These are phyloP conservation scores for Alviniconcha strummeri DNA, from an alignment of 2,888 invertebrate genomes.

Conservation along the genomic window DNA sequence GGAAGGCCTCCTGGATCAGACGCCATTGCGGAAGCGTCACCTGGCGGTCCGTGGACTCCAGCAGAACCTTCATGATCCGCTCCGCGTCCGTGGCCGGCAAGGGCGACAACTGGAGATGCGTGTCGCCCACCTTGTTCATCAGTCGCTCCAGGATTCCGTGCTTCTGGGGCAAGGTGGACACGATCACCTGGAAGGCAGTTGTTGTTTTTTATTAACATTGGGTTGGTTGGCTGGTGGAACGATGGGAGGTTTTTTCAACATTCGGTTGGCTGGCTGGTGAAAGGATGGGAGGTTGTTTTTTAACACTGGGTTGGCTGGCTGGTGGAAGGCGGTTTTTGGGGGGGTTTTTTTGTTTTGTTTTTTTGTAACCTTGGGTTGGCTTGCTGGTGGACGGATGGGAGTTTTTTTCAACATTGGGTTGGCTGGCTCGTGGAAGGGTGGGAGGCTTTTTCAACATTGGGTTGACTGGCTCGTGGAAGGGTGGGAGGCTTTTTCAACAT, in stretches of 20 bases:
- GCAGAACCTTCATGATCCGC: constrained; percentile 54
- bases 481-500: no score
- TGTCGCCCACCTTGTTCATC: constrained; percentile 45
- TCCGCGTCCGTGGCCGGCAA: constrained; percentile 54
- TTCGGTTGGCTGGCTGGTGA: no score
- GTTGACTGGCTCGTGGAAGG: no score
- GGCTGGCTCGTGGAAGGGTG: no score
- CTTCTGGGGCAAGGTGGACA: constrained; percentile 55
- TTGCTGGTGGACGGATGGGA: no score
- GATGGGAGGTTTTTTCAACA: no score
- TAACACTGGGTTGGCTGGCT: no score
- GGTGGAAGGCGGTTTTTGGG: no score
- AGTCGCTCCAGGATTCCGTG: constrained; percentile 56
- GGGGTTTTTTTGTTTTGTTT: no score
- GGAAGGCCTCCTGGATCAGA: constrained; percentile 52
- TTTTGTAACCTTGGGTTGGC: no score
- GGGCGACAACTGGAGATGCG: constrained; percentile 48
- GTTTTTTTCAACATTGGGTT: no score
- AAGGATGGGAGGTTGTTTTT: background rate
- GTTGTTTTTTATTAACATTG: background rate
- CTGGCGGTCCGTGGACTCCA: constrained; percentile 42
- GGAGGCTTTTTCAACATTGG: no score
- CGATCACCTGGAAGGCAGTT: constrained; percentile 48
- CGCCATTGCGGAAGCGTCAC: constrained; percentile 60
- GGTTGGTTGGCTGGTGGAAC: background rate